phyloP scores from a whole-genome alignment of 2,797 vertebrate genomes.

The Masticophis lateralis region DNA sequence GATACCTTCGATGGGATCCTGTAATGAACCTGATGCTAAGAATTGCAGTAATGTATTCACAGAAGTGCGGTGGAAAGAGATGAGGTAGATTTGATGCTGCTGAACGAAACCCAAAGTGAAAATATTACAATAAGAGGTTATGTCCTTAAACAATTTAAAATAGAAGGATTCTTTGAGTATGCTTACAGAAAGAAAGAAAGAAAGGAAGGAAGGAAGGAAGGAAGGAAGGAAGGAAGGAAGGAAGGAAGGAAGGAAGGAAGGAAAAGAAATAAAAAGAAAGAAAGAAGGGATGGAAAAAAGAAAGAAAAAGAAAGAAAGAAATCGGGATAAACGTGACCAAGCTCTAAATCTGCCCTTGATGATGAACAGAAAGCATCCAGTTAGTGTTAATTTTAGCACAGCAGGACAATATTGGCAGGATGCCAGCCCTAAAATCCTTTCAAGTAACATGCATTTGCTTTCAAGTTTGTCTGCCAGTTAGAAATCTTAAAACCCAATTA shows the following conservation, averaged over 20 bases:
- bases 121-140: conserved; percentile 13
- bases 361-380: conserved; percentile 26
- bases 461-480: neutral
- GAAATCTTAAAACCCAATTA: neutral
- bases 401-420: conserved; percentile 26
- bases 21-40: neutral
- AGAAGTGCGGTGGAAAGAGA: neutral
- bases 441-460: neutral
- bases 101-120: neutral
- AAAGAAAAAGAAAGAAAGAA: neutral
- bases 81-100: neutral
- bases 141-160: neutral
- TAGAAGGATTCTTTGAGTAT: neutral
- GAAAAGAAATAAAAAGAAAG: too few species aligned
- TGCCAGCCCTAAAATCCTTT: conserved; percentile 31
- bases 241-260: too few species aligned
- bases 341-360: neutral
- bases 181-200: neutral
- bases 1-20: conserved; percentile 20
- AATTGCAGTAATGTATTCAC: neutral
- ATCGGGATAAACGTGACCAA: conserved; percentile 23
- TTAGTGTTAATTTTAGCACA: conserved; percentile 50
- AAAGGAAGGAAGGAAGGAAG: fast-evolving
- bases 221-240: too few species aligned
- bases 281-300: neutral